Conservation (phyloP, 1,140 invertebrate species). For the Trichonephila clavipes region DNA sequence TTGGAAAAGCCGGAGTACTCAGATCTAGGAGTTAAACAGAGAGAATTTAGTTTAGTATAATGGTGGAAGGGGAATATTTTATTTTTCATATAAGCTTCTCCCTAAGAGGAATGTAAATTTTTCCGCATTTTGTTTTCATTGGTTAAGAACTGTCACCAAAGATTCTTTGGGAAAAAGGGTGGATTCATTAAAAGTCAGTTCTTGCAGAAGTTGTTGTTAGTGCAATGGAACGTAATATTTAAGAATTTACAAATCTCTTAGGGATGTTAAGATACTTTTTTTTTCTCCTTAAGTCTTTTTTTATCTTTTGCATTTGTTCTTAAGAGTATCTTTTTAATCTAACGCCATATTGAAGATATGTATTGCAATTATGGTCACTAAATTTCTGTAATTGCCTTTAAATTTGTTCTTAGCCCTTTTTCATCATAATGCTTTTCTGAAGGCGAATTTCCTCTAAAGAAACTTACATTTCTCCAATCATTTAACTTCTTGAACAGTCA, state of each 20-base stretch:
- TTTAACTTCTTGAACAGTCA: too few species aligned
- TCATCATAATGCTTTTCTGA: too few species aligned
- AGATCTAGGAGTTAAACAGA: neutral
- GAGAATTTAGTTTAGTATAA: neutral
- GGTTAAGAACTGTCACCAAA: neutral
- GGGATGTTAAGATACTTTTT: neutral
- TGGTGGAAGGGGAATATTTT: neutral
- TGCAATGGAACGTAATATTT: neutral
- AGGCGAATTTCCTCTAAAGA: too few species aligned
- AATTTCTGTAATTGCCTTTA: too few species aligned
- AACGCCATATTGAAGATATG: too few species aligned
- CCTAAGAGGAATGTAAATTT: neutral
- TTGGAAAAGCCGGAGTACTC: neutral
- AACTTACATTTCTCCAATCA: too few species aligned
- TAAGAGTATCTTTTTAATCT: too few species aligned
- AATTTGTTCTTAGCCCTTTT: too few species aligned
- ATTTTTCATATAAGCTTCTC: constrained; percentile 1
- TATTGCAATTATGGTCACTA: too few species aligned
- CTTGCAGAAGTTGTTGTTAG: neutral
- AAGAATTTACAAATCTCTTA: neutral
- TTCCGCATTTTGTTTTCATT: neutral
- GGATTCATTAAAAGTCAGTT: neutral
- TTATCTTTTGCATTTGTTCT: too few species aligned
- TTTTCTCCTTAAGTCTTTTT: neutral
- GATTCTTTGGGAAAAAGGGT: neutral